phyloP scores from a whole-genome alignment of 2,113 vertebrate genomes.

The Leucosticte australis region DNA sequence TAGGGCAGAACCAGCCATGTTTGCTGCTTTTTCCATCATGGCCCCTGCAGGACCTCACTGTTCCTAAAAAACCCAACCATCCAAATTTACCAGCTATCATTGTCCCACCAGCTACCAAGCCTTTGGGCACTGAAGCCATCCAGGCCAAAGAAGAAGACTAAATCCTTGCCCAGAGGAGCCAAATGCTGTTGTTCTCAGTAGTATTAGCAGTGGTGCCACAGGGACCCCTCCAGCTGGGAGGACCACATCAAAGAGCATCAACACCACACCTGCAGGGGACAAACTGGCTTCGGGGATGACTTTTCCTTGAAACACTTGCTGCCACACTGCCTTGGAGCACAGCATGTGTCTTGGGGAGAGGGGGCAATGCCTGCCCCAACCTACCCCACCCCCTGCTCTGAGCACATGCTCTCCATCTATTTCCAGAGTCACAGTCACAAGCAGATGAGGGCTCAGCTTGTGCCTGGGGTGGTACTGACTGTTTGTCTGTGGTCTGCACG shows the following conservation, averaged over 20 bases:
- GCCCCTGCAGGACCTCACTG: not conserved
- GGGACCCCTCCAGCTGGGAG: not conserved
- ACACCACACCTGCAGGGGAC: not conserved
- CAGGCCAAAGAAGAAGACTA: not conserved
- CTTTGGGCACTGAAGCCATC: not conserved
- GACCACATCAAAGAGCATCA: not conserved
- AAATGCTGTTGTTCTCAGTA: not conserved
- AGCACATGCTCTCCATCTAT: fast-evolving
- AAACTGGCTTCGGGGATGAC: not conserved
- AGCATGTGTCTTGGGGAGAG: not conserved
- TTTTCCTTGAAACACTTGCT: not conserved
- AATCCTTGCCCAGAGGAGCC: not conserved
- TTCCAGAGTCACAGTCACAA: not conserved
- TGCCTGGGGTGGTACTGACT: not conserved
- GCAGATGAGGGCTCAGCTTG: not conserved
- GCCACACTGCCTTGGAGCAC: not conserved
- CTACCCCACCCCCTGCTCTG: not conserved
- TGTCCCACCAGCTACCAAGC: not conserved
- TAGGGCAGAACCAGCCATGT: not conserved
- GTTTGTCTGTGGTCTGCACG: not conserved
- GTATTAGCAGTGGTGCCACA: not conserved
- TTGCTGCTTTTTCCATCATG: not conserved
- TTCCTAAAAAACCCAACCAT: not conserved
- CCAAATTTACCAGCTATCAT: not conserved
- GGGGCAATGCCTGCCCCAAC: fast-evolving